Evolutionary conservation across 2,113 vertebrate species (phyloP), one percentile per base, ranked within the genome.

Genomic region (Gnathonemus longibarbis): DNA sequence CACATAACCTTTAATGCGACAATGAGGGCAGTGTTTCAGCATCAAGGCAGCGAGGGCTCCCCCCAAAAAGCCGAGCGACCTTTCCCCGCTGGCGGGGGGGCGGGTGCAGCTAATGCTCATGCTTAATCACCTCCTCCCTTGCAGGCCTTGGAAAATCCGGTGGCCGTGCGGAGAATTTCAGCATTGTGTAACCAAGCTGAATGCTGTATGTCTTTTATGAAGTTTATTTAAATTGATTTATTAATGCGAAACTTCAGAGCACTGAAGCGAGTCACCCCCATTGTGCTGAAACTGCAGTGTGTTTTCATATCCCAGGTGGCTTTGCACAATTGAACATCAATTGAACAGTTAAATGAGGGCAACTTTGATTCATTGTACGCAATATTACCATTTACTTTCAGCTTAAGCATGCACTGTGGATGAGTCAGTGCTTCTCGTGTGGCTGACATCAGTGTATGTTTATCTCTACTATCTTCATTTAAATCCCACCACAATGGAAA

Each of bases 1-100:
- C 17, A 9, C 21, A 58, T 45, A 89, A 52, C 49, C 58, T 89
- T 70, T 89, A 70, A n/a, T 45, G 27, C 17, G 49, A 89, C 88
- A 89, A 84, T 89, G 84, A 49, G 49, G 17, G 83, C 7, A 85
- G 31, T 90, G 56, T 90, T 66, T n/a, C 45, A 50, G 45, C 39
- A 58, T 15, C 42, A n/a, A 46, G 83, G n/a, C 52, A 49, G 53
- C 17, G 13, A 45, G 2, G 5, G 1, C 58, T 2, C 21, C 19
- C 49, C 48, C 62, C 50, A 83, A 42, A 52, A 89, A 84, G n/a
- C 83, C 1, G n/a, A 56, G n/a, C 10, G 17, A 31, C 35, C 74
- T 84, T 35, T 89, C 21, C 24, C 19, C 9, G 19, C n/a, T 48
- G 19, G 3, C 21, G 87, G 5, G 49, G 42, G 56, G 5, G 24